phyloP scores from a whole-genome alignment of 2,888 invertebrate species.

The Dasypolia templi region DNA sequence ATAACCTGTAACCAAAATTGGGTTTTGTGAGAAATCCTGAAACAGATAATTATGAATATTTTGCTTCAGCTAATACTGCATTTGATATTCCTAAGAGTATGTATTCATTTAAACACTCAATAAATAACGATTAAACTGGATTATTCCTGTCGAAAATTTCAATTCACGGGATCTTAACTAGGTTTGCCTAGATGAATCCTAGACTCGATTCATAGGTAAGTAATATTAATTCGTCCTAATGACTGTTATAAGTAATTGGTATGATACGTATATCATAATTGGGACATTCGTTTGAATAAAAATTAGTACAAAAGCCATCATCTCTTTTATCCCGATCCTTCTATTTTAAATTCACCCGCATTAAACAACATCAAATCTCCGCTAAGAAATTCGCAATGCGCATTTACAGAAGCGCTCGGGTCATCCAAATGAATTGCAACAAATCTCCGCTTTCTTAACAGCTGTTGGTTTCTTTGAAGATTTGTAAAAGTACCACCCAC shows the following conservation, averaged over 20 bases:
- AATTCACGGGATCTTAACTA: neutral
- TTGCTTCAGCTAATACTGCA: neutral
- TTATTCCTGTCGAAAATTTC: neutral
- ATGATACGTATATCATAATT: neutral
- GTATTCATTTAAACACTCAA: neutral
- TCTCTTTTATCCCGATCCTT: neutral
- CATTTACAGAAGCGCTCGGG: conserved; percentile 44
- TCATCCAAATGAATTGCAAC: conserved; percentile 59
- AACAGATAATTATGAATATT: neutral
- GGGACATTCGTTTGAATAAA: neutral
- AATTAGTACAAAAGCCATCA: too few relatives aligned
- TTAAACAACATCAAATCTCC: conserved; percentile 34
- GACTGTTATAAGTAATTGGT: neutral
- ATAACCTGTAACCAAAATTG: neutral
- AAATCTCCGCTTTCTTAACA: conserved; percentile 48
- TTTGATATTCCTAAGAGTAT: neutral
- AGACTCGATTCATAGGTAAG: neutral
- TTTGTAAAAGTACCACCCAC: conserved; percentile 45
- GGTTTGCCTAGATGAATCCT: neutral
- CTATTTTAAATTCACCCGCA: conserved; percentile 9
- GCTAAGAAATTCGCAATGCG: conserved; percentile 45
- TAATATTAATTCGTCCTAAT: neutral
- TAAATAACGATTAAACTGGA: conserved; percentile 4
- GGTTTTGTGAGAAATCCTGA: neutral
- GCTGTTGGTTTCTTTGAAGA: conserved; percentile 48